These are phyloP conservation scores for Grallaria varia DNA, from an alignment of 2,113 vertebrate genomes.

Conservation along the genomic window DNA sequence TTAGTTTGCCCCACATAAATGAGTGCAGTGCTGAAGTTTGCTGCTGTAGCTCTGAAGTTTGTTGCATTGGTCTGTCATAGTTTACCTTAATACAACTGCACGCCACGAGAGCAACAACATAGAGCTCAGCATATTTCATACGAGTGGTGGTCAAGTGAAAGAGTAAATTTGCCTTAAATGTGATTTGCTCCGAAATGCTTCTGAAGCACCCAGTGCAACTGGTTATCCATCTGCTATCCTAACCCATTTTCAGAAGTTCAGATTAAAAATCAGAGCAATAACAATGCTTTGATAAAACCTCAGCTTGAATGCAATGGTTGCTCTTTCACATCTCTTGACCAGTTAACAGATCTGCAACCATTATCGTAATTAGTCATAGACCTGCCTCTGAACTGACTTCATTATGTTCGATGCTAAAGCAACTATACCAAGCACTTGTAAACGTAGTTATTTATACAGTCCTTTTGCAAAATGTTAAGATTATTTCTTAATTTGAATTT, in stretches of 20 bases:
- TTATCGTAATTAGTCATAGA: not conserved
- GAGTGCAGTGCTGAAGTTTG: accelerated
- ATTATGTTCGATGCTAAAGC: not conserved
- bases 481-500: not conserved
- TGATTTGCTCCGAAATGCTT: not conserved
- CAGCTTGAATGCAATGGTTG: not conserved
- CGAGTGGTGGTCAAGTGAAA: not conserved
- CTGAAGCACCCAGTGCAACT: not conserved
- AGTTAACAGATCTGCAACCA: not conserved
- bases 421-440: not conserved
- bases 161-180: not conserved
- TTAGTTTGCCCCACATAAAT: not conserved
- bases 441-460: not conserved
- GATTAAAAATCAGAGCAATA: not conserved
- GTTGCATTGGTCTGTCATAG: not conserved
- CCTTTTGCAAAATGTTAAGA: not conserved
- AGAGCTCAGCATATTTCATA: not conserved
- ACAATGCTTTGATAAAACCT: not conserved
- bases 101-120: not conserved
- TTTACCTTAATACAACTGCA: not conserved
- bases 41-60: not conserved
- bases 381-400: not conserved
- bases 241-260: not conserved
- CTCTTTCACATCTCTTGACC: not conserved
- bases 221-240: not conserved